Conservation (phyloP, 2,888 invertebrate genomes). For the Agonopterix heracliana region DNA sequence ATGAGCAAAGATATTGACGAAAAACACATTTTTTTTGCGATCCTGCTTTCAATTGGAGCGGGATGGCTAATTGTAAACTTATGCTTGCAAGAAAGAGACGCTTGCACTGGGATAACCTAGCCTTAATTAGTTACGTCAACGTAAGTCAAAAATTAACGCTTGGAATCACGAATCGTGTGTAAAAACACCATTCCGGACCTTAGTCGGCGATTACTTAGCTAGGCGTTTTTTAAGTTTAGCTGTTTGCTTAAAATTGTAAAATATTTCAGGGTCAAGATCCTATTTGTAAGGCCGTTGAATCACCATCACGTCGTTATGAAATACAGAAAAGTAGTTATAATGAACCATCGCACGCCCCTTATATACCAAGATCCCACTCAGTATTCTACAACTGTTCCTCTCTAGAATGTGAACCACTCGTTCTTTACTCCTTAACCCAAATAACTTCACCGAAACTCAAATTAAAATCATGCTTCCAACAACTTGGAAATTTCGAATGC, state of each 20-base stretch:
- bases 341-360: conserved; percentile 55
- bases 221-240: background rate
- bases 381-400: conserved; percentile 46
- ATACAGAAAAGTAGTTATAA: conserved; percentile 14
- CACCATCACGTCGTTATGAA: conserved; percentile 25
- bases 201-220: background rate
- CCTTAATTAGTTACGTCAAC: no score
- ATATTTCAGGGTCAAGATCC: conserved; percentile 44
- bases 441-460: conserved; percentile 31
- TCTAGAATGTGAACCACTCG: conserved; percentile 34
- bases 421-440: conserved; percentile 44
- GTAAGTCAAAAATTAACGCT: conserved; percentile 3
- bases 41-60: no score
- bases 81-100: no score
- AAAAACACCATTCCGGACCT: conserved; percentile 8
- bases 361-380: conserved; percentile 44
- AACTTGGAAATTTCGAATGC: conserved; percentile 35
- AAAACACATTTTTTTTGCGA: no score
- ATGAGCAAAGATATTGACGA: no score
- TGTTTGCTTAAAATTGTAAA: conserved; percentile 1
- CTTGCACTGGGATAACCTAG: no score
- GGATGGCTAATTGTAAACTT: no score
- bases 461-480: conserved; percentile 40
- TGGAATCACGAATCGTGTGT: conserved; percentile 1
- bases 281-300: conserved; percentile 32